Evolutionary conservation across 2,113 vertebrate genomes (phyloP).

Genomic region (Narcine bancroftii): DNA sequence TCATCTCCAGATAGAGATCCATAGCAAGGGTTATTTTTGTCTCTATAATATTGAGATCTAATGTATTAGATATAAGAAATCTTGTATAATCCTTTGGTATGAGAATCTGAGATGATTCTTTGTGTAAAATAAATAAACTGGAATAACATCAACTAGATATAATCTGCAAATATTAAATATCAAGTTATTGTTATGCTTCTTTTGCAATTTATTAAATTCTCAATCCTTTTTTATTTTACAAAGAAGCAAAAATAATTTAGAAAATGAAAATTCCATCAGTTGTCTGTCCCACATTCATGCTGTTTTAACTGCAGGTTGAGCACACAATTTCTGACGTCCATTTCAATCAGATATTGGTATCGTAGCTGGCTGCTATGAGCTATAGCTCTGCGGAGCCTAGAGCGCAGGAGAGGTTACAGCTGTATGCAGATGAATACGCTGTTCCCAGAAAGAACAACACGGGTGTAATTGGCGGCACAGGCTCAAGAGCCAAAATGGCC

Average conservation of each 20-base stretch:
- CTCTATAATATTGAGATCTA: not conserved
- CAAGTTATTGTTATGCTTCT: not conserved
- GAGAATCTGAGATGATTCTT: conserved; percentile 12
- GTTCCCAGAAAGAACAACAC: too few relatives aligned
- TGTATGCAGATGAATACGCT: too few relatives aligned
- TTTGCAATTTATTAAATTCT: not conserved
- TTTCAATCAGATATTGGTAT: not conserved
- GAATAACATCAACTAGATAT: not conserved
- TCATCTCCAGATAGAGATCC: not conserved
- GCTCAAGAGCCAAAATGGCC: too few relatives aligned
- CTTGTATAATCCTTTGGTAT: conserved; percentile 19
- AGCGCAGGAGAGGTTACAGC: too few relatives aligned
- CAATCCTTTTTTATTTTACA: not conserved
- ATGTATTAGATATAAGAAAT: not conserved
- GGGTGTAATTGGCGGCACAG: too few relatives aligned
- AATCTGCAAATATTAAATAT: conserved; percentile 33
- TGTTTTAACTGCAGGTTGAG: not conserved
- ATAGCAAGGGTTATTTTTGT: not conserved
- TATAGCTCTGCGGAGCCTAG: too few relatives aligned
- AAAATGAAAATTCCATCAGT: not conserved
- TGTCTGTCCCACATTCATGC: not conserved
- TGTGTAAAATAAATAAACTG: not conserved
- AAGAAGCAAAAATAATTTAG: not conserved
- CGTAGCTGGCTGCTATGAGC: too few relatives aligned
- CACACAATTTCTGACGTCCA: not conserved